Evolutionary conservation across 1,140 invertebrate species (phyloP), one percentile per base, ranked within the genome.

Genomic region (Drosophila nebulosa): DNA sequence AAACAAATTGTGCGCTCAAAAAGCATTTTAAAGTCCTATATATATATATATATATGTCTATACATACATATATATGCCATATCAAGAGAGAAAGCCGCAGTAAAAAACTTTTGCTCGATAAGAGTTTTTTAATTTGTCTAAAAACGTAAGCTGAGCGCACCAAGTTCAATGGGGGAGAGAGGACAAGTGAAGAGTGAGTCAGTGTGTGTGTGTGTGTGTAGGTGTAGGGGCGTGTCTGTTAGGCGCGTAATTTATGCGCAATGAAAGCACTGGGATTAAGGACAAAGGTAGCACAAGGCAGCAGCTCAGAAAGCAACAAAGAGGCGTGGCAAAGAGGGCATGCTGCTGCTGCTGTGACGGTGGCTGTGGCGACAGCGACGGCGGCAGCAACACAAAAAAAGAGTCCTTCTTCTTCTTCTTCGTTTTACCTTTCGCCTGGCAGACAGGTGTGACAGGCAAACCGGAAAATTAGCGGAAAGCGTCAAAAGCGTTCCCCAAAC

Each of bases 91-190:
- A 61, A 57, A 79, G 61, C 73, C 65, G 77, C 81, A 85, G 46
- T 46, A 57, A 74, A 61, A 74, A 74, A 70, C 63, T 63, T 85
- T 86, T 86, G 73, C 81, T 70, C 81, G 81, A 86, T 85, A 85
- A 85, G 80, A 85, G 80, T 85, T 85, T 85, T 85, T 85, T 85
- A 85, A 85, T 85, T 85, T 85, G 81, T 86, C 80, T 86, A 86
- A 86, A 85, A 86, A 86, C 64, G 73, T 72, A 55, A 32, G 50
- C 32, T 30, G 9, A 18, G 56, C n/a, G 52, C 39, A 30, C n/a
- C n/a, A 10, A 14, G 21, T 46, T 46, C 39, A 18, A 46, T 18
- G 24, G 4, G 27, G 24, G 5, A 16, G n/a, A n/a, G 14, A 0
- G n/a, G 27, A 16, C 10, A 26, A 12, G 35, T 30, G 21, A 14